Evolutionary conservation across 1,140 invertebrate genomes (phyloP).

Genomic region (Nymphalis io): DNA sequence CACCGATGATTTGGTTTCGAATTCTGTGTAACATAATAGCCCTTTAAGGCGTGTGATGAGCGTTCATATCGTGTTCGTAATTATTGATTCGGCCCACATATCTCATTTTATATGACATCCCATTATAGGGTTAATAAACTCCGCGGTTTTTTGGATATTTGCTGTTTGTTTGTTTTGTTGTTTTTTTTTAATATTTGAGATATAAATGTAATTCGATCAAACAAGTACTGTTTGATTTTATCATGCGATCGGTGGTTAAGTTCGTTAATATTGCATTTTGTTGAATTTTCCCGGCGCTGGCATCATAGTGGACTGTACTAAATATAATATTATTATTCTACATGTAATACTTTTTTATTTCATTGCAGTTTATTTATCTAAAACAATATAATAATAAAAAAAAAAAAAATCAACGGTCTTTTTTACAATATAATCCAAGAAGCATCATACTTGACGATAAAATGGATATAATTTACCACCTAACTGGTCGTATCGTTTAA

Average conservation of each 20-base stretch:
- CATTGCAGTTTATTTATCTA: too few relatives aligned
- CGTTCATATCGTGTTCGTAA: constrained; percentile 38
- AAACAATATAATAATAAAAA: too few relatives aligned
- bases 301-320: too few relatives aligned
- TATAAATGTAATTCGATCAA: not conserved
- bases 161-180: not conserved
- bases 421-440: too few relatives aligned
- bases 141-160: constrained; percentile 1
- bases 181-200: not conserved
- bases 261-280: too few relatives aligned
- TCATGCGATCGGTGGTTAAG: not conserved
- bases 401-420: too few relatives aligned
- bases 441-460: too few relatives aligned
- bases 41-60: constrained; percentile 19
- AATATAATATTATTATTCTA: too few relatives aligned
- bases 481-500: too few relatives aligned
- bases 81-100: constrained; percentile 42
- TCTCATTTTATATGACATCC: constrained; percentile 33
- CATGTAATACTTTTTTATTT: too few relatives aligned
- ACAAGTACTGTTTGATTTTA: not conserved
- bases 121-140: constrained; percentile 39
- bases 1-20: not conserved
- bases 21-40: not conserved
- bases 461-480: too few relatives aligned
- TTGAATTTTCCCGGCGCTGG: too few relatives aligned